Base-by-base conservation (phyloP, 2,888 invertebrate species). In the Perdita meconis region DNA sequence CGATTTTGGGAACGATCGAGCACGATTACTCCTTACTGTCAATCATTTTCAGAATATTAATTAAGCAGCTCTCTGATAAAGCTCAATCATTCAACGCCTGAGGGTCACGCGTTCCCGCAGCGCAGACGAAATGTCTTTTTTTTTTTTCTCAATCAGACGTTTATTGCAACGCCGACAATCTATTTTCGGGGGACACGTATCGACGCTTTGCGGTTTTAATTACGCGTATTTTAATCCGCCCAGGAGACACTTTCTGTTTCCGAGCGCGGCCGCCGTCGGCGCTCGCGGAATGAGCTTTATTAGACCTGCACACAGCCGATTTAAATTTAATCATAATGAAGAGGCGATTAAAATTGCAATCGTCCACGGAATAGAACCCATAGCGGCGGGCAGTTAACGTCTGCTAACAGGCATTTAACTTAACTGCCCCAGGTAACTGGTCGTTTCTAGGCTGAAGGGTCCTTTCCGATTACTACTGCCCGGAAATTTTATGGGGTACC, bases 341-440 rank as follows among this genome's bases (percentile, higher is more conserved):
- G 89, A 86, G 89, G 83, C 91, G 90, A 92, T 92, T 91, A 92
- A 91, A 92, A 91, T 87, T 89, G 90, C 91, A 91, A 90, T 90
- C 87, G 91, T 89, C 87, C 89, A 77, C 80, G 83, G 82, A 84
- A 85, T 82, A 83, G 82, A 72, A 81, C 84, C 85, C 81, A 88
- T 88, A 89, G 88, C 87, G 89, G 80, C 86, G 84, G 78, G 87
- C 87, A 89, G 91, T 92, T 92, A 92, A 91, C 89, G 91, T 89
- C 90, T 86, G 89, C 90, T 92, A 92, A 92, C 92, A 87, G 91
- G 91, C 92, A 91, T 92, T 92, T 91, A 92, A 92, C 86, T 92
- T 92, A 92, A 92, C 91, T 90, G 87, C 90, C 83, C 81, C 89
- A 89, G 90, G 89, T 92, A 91, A 92, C 92, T 90, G 90, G 88